A percentile compares a stretch with the other conserved stretches of the same genome.
These are phyloP conservation scores for Cerceris ruficornis DNA, from an alignment of 2,888 invertebrate species.

Conservation along the genomic window DNA sequence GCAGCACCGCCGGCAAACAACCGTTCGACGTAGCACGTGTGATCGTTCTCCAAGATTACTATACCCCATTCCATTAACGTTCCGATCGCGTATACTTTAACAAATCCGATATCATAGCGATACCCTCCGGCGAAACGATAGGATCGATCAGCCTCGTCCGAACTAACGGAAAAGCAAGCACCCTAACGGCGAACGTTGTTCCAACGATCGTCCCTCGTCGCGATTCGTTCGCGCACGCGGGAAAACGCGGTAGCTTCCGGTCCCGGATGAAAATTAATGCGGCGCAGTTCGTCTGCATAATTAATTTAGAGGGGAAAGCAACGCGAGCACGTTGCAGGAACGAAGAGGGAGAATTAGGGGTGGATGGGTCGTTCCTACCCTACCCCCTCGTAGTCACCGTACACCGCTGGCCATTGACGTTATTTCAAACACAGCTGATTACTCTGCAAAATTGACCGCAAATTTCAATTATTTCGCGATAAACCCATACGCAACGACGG, in stretches of 20 bases:
- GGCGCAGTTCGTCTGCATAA: slow-evolving; percentile 76
- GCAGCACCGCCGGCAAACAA: slow-evolving; percentile 3
- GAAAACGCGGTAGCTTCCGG: slow-evolving; percentile 24
- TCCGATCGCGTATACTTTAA: slow-evolving; percentile 4
- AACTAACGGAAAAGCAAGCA: neutral
- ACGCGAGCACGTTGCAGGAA: neutral
- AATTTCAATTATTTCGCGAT: slow-evolving; percentile 79
- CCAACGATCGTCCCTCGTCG: slow-evolving; percentile 6
- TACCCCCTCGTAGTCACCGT: slow-evolving; percentile 18
- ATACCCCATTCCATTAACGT: slow-evolving; percentile 35
- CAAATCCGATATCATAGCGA: neutral
- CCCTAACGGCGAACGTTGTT: neutral
- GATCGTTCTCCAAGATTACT: slow-evolving; percentile 22
- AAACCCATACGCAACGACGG: slow-evolving; percentile 61
- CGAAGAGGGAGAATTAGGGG: slow-evolving; percentile 1
- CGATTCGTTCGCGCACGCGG: neutral
- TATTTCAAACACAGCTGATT: slow-evolving; percentile 78
- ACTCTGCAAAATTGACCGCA: slow-evolving; percentile 78
- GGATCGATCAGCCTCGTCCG: slow-evolving; percentile 23
- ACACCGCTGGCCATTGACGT: slow-evolving; percentile 73
- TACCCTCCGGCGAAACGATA: neutral
- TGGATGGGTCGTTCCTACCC: neutral
- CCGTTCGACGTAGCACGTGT: slow-evolving; percentile 8
- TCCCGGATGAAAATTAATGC: slow-evolving; percentile 73
- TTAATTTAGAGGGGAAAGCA: slow-evolving; percentile 72